Conservation (phyloP, 2,797 vertebrate species). For the Sebastes reedi region DNA sequence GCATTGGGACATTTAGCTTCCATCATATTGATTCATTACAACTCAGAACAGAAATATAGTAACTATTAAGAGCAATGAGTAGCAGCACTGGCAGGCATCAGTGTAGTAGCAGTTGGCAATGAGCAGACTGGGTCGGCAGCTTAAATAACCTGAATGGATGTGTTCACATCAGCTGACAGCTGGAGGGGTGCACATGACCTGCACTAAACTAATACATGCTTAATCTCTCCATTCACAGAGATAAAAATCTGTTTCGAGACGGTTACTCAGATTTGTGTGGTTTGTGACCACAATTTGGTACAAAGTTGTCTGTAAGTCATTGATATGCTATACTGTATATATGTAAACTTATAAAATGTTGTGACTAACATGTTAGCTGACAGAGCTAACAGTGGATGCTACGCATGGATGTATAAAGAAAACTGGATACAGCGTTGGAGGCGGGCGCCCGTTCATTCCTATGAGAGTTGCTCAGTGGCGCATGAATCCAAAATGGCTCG, state of each 20-base stretch:
- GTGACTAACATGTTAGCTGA: no score
- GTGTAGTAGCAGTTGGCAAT: background rate
- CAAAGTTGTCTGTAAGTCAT: background rate
- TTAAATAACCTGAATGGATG: constrained; percentile 10
- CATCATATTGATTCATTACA: background rate
- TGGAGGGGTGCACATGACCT: background rate
- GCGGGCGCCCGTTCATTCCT: no score
- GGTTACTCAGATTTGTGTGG: background rate
- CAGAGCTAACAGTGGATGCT: no score
- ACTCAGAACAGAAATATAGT: background rate
- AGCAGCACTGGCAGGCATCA: background rate
- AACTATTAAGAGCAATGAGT: background rate
- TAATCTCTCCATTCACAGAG: background rate
- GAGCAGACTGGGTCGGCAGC: background rate
- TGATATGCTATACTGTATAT: no score
- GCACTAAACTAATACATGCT: background rate
- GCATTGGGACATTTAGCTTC: background rate
- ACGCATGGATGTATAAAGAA: no score
- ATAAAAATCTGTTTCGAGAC: background rate
- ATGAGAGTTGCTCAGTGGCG: no score
- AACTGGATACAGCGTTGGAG: no score
- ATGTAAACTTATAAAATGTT: no score
- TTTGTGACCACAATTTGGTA: background rate
- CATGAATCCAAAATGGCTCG: no score
- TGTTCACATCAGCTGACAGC: constrained; percentile 38